These are phyloP conservation scores for Peucedramus taeniatus DNA, from an alignment of 2,113 vertebrate genomes.

Conservation along the genomic window DNA sequence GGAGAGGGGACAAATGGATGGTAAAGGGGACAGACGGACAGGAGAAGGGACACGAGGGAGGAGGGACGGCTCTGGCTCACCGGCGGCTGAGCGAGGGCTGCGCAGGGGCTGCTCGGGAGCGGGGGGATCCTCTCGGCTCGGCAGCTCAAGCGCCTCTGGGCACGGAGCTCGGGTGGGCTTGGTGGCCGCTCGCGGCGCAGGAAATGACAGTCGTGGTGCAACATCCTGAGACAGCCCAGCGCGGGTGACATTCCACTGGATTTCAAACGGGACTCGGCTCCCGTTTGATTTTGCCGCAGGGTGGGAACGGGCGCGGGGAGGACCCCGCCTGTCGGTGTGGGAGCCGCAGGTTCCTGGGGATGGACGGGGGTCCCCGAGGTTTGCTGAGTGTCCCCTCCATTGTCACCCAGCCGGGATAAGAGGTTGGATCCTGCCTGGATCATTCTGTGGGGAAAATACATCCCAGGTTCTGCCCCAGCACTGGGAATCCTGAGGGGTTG, in stretches of 20 bases:
- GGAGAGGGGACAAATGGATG: not conserved
- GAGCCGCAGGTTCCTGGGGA: not conserved
- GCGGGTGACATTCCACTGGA: not conserved
- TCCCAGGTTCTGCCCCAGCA: not conserved
- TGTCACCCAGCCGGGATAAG: rapidly evolving
- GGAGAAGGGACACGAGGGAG: not conserved
- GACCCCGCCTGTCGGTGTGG: not conserved
- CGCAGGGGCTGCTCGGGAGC: not conserved
- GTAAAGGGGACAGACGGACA: not conserved
- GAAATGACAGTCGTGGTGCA: conserved; percentile 55
- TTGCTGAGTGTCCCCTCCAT: not conserved
- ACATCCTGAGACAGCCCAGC: conserved; percentile 49
- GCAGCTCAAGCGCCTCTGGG: not conserved
- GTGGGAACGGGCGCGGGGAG: rapidly evolving
- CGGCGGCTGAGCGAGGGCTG: not conserved
- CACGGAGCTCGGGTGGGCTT: not conserved
- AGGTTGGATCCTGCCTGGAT: not conserved
- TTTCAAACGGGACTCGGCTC: not conserved
- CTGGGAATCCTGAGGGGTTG: not conserved
- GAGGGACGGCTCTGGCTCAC: not conserved
- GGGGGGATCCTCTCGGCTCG: not conserved
- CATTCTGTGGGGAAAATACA: not conserved
- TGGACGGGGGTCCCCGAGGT: no score
- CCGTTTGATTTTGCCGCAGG: not conserved
- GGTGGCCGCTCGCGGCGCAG: conserved; percentile 7